A percentile compares a stretch with the other conserved stretches of the same genome.
These are phyloP conservation scores for Agriopis leucophaearia DNA, from an alignment of 2,888 invertebrate species.

Conservation along the genomic window DNA sequence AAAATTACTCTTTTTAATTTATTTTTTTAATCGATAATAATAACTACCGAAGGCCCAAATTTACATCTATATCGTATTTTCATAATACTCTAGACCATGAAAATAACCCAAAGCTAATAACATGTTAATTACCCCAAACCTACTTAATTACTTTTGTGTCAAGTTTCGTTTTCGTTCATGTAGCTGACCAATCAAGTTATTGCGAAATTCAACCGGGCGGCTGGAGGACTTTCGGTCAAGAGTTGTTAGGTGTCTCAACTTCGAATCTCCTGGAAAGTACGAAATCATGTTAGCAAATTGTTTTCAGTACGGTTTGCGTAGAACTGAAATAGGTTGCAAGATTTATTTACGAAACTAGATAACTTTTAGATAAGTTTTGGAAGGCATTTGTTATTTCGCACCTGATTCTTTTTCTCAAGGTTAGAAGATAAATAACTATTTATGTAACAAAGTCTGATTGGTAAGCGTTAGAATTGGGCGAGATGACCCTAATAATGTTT, in stretches of 20 bases:
- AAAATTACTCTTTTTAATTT: no score
- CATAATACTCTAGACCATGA: not conserved
- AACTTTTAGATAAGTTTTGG: constrained; percentile 25
- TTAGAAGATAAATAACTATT: not conserved
- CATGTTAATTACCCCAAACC: not conserved
- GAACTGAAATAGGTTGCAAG: constrained; percentile 49
- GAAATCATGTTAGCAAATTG: constrained; percentile 58
- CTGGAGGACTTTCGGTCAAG: constrained; percentile 49
- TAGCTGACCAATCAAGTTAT: constrained; percentile 36
- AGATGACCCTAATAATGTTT: no score
- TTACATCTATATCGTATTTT: not conserved
- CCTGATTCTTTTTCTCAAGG: not conserved
- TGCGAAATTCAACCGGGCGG: constrained; percentile 32
- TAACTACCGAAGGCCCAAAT: not conserved
- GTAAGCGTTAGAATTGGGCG: no score
- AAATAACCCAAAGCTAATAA: constrained; percentile 1
- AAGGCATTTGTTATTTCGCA: constrained; percentile 11
- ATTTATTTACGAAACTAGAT: constrained; percentile 41
- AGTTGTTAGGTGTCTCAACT: constrained; percentile 54
- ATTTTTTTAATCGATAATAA: no score
- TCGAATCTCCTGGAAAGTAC: constrained; percentile 54
- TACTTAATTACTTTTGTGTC: constrained; percentile 34
- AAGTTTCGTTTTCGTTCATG: constrained; percentile 21
- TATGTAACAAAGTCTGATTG: no score
- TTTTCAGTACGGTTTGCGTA: constrained; percentile 51